Conservation (phyloP, 2,888 invertebrate species). For the Diloba caeruleocephala region DNA sequence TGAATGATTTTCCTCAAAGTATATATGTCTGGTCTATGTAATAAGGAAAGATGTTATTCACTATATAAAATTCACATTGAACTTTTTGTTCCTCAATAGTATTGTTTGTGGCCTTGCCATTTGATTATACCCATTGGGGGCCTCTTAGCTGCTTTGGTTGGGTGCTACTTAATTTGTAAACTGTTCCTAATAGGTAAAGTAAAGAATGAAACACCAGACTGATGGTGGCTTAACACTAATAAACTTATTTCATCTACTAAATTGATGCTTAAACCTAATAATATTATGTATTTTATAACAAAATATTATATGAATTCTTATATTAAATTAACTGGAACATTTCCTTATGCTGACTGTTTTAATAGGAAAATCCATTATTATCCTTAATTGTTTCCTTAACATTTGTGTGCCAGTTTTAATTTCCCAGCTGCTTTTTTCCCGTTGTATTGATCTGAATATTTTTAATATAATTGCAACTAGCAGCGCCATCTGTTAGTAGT, state of each 20-base stretch:
- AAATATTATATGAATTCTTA: no score
- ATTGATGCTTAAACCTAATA: no score
- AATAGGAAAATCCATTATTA: constrained; percentile 24
- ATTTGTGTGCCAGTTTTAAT: constrained; percentile 10
- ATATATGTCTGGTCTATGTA: no score
- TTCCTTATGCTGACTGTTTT: neutral
- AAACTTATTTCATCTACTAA: neutral
- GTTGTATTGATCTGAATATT: constrained; percentile 4
- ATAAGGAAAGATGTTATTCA: no score
- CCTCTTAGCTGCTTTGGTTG: constrained; percentile 37
- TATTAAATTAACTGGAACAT: no score
- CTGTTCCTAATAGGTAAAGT: constrained; percentile 3
- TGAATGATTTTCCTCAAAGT: constrained; percentile 6
- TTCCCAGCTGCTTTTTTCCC: constrained; percentile 14
- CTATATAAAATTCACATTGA: no score
- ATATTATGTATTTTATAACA: no score
- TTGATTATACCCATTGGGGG: constrained; percentile 47
- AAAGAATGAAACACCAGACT: neutral
- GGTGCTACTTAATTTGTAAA: constrained; percentile 31
- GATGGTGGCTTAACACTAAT: neutral
- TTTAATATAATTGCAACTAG: constrained; percentile 22
- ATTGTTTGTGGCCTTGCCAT: constrained; percentile 46
- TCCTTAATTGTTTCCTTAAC: constrained; percentile 21
- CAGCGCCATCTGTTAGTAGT: constrained; percentile 62
- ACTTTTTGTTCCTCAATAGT: constrained; percentile 12